Evolutionary conservation across 2,888 invertebrate genomes (phyloP), one percentile per base, ranked within the genome.

Genomic region (Rhingia rostrata): DNA sequence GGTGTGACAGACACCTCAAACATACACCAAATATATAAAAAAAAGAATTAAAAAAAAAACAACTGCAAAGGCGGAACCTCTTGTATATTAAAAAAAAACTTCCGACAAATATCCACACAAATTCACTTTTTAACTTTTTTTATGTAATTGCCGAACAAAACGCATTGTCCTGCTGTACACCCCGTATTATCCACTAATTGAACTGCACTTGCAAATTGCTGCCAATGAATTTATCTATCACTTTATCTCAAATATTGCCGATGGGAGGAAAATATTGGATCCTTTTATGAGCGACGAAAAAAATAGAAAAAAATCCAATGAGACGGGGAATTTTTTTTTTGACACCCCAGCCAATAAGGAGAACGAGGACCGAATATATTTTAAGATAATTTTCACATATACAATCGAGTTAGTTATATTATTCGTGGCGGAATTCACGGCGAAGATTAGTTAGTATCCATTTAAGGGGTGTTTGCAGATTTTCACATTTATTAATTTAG

Each of bases 61-160:
- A 73, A 72, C 43, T 73, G 53, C 73, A 58, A 83, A 78, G 78
- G 83, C 79, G 79, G 79, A 43, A 83, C 83, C 83, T 83, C 74
- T 83, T 79, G 33, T 12, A 32, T 32, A 30, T 45, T 49, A 63
- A 63, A 73, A 63, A 10, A 54, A 56, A 37, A 22, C 22, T 22
- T 22, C 54, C 47, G 41, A 56, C 43, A 72, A 72, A 33, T 58
- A 49, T 41, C 60, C 64, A 78, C 72, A 73, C 72, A 73, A 60
- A 82, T 54, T 83, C 83, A 83, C 83, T 78, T 51, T 74, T 22
- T 22, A 22, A 22, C 22, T 22, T 22, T 22, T n/a, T 79, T 83
- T 83, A 83, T 83, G 51, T 79, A 79, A 79, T 60, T 73, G 45
- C 61, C 78, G 58, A 73, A 70, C 6, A 32, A 43, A 47, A 63